Base-by-base conservation (phyloP, 1,140 invertebrate species). In the Archivesica marissinica region DNA sequence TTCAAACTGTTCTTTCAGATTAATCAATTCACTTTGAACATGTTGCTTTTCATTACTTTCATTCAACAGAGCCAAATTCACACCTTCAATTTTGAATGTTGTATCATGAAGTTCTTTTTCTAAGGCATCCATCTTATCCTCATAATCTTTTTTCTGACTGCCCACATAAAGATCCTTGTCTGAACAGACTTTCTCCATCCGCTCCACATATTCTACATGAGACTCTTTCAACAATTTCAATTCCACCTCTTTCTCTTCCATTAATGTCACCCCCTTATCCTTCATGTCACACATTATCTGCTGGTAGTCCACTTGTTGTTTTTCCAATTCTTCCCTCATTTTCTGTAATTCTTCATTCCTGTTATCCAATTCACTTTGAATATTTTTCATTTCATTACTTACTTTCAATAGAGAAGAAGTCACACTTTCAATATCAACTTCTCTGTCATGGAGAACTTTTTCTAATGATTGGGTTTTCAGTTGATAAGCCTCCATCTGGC, bases 401-500 rank as follows among this genome's bases (percentile, higher is more conserved):
- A 30, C 44, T 76, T 23, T 47, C 35, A 13, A 9, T 33, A 76
- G 33, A 35, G 25, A 28, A 20, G 44, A 4, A 7, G 70, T 68
- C 25, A 68, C 25, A 13, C 39, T 81, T 9, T 74, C 68, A 75
- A 83, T 75, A 20, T 74, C 70, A 30, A 38, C 30, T n/a, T n/a
- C 25, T 54, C 61, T 80, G 2, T 35, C 77, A 13, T 11, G 33
- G 0, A 80, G 23, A 47, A 68, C 59, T 20, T 80, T 68, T 52
- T 68, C 64, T 25, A 80, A 52, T 9, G 1, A 9, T 52, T 33
- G 44, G 25, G 41, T 64, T 13, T 79, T 81, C 35, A 89, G 86
- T 70, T 89, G 88, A 13, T 86, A 82, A 25, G 76, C 39, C 35
- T 83, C 78, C 30, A 84, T 87, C 59, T 90, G 86, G 66, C 74